phyloP scores from a whole-genome alignment of 1,140 invertebrate genomes.

The Capitella teleta region DNA sequence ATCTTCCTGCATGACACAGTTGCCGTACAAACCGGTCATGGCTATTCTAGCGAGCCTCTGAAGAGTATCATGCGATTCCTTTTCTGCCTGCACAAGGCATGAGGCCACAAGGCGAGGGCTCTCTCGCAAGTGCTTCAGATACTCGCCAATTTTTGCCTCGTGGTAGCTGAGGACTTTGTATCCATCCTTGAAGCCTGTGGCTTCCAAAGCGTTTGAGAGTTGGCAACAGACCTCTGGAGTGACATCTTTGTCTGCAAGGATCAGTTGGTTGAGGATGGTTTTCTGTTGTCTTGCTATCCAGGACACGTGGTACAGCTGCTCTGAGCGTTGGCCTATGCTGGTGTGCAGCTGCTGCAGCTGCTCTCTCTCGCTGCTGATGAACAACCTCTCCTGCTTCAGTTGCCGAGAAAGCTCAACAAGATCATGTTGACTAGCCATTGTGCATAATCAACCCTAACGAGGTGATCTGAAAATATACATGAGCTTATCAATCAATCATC shows the following conservation, averaged over 20 bases:
- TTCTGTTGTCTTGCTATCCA: constrained; percentile 83
- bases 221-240: constrained; percentile 43
- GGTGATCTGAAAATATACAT: no score
- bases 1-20: constrained; percentile 68
- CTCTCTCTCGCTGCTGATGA: constrained; percentile 58
- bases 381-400: constrained; percentile 60
- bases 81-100: constrained; percentile 68
- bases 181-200: constrained; percentile 72
- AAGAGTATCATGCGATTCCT: constrained; percentile 42
- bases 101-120: constrained; percentile 68
- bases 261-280: constrained; percentile 67
- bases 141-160: constrained; percentile 65
- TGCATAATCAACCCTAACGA: no score
- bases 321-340: constrained; percentile 51
- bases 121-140: constrained; percentile 60
- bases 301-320: constrained; percentile 61
- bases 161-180: constrained; percentile 60
- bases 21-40: constrained; percentile 71
- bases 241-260: constrained; percentile 60
- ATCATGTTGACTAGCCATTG: constrained; percentile 34
- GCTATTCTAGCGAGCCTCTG: constrained; percentile 47
- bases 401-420: constrained; percentile 58
- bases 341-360: constrained; percentile 62
- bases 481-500: no score
- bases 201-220: constrained; percentile 63